Evolutionary conservation across 2,113 vertebrate genomes (phyloP), one percentile per base, ranked within the genome.

Genomic region (Bagarius yarrelli): DNA sequence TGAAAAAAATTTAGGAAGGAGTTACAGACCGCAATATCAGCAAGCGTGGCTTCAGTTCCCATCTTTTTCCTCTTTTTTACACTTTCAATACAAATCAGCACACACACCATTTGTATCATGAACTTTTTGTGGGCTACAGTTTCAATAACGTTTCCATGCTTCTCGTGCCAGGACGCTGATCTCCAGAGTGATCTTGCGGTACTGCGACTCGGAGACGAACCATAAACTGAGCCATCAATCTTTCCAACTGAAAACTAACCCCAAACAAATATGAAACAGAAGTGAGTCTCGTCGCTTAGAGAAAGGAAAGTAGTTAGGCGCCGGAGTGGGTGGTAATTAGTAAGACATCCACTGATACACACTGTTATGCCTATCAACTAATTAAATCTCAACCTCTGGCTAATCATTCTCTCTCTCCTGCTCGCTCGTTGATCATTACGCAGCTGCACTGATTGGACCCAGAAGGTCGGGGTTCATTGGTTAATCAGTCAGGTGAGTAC

Each of bases 401-500:
- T 80, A 80, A 80, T 67, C 63, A 56, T 14, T 71, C 36, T 61
- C 57, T 16, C 47, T 53, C 52, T n/a, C 60, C 67, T 66, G 19
- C 76, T 61, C 71, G 74, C 61, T 73, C 57, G 23, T 40, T 36
- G 52, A 70, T 83, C 64, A 84, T 91, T 91, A 91, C 85, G 83
- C 86, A 87, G 88, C 77, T 86, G 73, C 86, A 89, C 91, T 92
- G 91, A 91, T 90, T 90, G 88, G 88, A 79, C 83, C 88, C 66
- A 76, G 64, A 79, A 15, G 84, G 77, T 30, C 82, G 79, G 84
- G 89, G 88, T 90, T 89, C 88, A 88, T 79, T 85, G 87, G 90
- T 91, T 91, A 93, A 92, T 93, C 92, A 92, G 91, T 92, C 89
- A 89, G 85, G 89, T 77, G 53, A 30, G 83, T 83, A 86, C 80